phyloP scores from a whole-genome alignment of 2,113 vertebrate genomes.

The Micromys minutus region DNA sequence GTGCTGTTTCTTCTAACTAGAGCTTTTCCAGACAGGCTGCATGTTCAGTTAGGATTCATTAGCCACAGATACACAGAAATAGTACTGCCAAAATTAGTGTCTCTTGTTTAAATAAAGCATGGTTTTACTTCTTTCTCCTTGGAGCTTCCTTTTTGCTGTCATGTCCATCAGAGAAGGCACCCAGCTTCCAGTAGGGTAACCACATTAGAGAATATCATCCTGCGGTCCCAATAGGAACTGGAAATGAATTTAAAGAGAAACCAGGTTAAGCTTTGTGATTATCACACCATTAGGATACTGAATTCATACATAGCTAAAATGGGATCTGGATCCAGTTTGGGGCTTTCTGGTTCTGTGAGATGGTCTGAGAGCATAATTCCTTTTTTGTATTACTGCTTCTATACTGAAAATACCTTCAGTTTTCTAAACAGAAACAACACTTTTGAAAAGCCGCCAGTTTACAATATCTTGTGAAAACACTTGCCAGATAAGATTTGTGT shows the following conservation, averaged over 20 bases:
- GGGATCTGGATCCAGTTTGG: not conserved
- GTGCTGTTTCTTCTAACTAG: not conserved
- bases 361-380: constrained; percentile 39
- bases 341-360: constrained; percentile 52
- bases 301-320: not conserved
- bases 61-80: not conserved
- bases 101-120: not conserved
- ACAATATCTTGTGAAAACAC: constrained; percentile 9
- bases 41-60: not conserved
- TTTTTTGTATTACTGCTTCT: constrained; percentile 57
- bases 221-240: not conserved
- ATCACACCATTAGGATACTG: constrained; percentile 10
- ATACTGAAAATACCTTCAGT: constrained; percentile 21
- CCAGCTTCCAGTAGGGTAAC: not conserved
- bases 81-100: not conserved
- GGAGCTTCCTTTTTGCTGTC: not conserved
- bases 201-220: not conserved
- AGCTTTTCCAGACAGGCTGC: not conserved
- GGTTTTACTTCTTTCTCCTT: not conserved
- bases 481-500: constrained; percentile 50
- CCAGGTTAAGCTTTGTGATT: constrained; percentile 7
- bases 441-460: constrained; percentile 58
- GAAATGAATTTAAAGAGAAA: constrained; percentile 42
- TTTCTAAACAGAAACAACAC: constrained; percentile 47
- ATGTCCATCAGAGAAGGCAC: not conserved